These are phyloP conservation scores for Napeogenes inachia DNA, from an alignment of 2,888 invertebrate genomes.

Conservation along the genomic window DNA sequence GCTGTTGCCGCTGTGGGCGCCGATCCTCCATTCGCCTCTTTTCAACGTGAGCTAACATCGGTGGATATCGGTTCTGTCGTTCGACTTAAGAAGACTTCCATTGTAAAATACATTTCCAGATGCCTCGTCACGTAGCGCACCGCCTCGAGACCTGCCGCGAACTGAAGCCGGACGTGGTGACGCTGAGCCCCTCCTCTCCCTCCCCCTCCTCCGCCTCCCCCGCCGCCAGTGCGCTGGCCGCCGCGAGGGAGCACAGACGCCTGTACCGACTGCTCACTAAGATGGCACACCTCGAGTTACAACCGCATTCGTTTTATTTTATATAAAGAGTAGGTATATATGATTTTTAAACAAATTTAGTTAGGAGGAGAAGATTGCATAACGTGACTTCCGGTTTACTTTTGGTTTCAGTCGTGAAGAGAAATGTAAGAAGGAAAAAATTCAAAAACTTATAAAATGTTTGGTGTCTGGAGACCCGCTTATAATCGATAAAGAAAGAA, in stretches of 20 bases:
- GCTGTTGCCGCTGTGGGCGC: slow-evolving; percentile 96
- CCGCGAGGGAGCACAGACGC: slow-evolving; percentile 84
- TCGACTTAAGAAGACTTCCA: neutral
- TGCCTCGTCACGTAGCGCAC: slow-evolving; percentile 92
- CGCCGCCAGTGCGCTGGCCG: slow-evolving; percentile 81
- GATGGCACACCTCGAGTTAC: slow-evolving; percentile 95
- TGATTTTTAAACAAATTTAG: neutral
- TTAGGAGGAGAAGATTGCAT: too few species aligned
- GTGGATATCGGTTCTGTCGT: too few species aligned
- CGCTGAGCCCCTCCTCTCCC: slow-evolving; percentile 63
- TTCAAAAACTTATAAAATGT: too few species aligned
- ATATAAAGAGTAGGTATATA: slow-evolving; percentile 40
- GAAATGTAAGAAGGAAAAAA: too few species aligned
- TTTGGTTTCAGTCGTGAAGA: too few species aligned
- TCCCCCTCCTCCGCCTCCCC: slow-evolving; percentile 76
- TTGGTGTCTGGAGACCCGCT: too few species aligned
- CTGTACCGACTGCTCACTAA: slow-evolving; percentile 96
- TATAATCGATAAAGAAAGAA: too few species aligned
- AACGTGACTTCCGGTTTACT: too few species aligned
- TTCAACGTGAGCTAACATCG: slow-evolving; percentile 53
- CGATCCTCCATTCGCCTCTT: slow-evolving; percentile 92
- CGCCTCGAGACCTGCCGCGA: slow-evolving; percentile 93
- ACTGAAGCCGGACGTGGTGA: slow-evolving; percentile 75
- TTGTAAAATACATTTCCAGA: slow-evolving; percentile 67
- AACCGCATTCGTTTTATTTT: slow-evolving; percentile 67